phyloP scores from a whole-genome alignment of 2,888 invertebrate species.

The Eupithecia vulgata region DNA sequence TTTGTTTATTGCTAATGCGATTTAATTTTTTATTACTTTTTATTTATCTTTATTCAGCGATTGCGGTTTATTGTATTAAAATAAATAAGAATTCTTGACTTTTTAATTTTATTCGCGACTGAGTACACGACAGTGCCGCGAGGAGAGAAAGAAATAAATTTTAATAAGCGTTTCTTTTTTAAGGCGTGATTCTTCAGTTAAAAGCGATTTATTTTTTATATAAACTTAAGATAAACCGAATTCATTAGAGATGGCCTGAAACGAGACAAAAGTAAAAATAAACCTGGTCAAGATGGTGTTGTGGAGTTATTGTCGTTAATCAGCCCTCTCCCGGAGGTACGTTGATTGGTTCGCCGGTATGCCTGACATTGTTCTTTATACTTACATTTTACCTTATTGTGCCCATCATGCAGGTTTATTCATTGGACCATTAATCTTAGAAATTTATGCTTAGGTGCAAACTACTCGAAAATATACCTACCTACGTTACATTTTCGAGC shows the following conservation, averaged over 20 bases:
- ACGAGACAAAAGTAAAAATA: slow-evolving; percentile 81
- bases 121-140: slow-evolving; percentile 82
- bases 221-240: slow-evolving; percentile 83
- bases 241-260: slow-evolving; percentile 84
- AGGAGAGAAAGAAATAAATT: slow-evolving; percentile 83
- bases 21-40: slow-evolving; percentile 84
- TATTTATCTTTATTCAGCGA: slow-evolving; percentile 85
- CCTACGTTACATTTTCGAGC: background rate
- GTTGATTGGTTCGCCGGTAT: slow-evolving; percentile 67
- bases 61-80: slow-evolving; percentile 85
- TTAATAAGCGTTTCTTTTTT: slow-evolving; percentile 84
- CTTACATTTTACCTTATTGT: slow-evolving; percentile 69
- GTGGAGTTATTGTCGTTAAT: slow-evolving; percentile 81
- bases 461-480: no score
- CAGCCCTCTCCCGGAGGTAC: slow-evolving; percentile 70
- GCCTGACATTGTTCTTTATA: slow-evolving; percentile 66
- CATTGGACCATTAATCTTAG: background rate
- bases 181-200: slow-evolving; percentile 84
- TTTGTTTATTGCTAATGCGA: slow-evolving; percentile 85
- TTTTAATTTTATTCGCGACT: slow-evolving; percentile 83
- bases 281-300: slow-evolving; percentile 78
- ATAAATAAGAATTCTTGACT: slow-evolving; percentile 84
- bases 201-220: slow-evolving; percentile 84
- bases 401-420: slow-evolving; percentile 49
- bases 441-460: background rate